These are phyloP conservation scores for Salminus brasiliensis DNA, from an alignment of 2,113 vertebrate species.

Conservation along the genomic window DNA sequence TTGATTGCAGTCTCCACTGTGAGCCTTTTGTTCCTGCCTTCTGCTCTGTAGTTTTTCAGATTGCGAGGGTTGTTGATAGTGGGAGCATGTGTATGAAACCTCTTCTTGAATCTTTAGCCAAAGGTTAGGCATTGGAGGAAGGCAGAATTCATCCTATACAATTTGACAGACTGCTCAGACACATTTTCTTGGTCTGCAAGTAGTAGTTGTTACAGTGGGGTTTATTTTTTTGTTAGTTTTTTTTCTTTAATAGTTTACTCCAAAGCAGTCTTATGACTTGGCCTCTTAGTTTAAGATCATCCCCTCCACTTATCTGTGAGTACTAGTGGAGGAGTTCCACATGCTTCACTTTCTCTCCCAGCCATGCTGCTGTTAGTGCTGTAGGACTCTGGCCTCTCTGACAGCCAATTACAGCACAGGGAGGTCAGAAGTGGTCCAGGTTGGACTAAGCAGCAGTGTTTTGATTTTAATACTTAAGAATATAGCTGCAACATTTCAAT, in stretches of 20 bases:
- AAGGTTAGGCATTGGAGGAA: slow-evolving; percentile 66
- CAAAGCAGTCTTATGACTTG: slow-evolving; percentile 34
- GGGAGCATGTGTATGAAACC: slow-evolving; percentile 46
- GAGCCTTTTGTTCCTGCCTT: slow-evolving; percentile 72
- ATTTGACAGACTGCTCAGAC: slow-evolving; percentile 13
- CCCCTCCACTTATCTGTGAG: slow-evolving; percentile 30
- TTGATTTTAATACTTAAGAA: slow-evolving; percentile 35
- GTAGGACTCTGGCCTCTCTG: slow-evolving; percentile 18
- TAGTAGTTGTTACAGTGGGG: slow-evolving; percentile 1
- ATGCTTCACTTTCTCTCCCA: slow-evolving; percentile 11
- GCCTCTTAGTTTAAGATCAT: slow-evolving; percentile 25
- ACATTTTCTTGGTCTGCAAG: slow-evolving; percentile 14
- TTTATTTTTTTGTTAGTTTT: slow-evolving; percentile 12
- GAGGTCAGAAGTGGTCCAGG: slow-evolving; percentile 7
- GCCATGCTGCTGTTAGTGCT: slow-evolving; percentile 47
- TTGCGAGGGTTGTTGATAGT: slow-evolving; percentile 55
- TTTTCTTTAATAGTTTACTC: slow-evolving; percentile 15
- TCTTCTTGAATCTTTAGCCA: slow-evolving; percentile 69
- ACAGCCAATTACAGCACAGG: slow-evolving; percentile 29
- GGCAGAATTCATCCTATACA: slow-evolving; percentile 51
- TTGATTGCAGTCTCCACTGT: slow-evolving; percentile 66
- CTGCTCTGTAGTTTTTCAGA: slow-evolving; percentile 62
- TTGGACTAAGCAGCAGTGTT: slow-evolving; percentile 34
- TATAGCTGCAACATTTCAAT: not conserved
- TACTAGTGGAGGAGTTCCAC: not conserved